phyloP scores from a whole-genome alignment of 2,113 vertebrate genomes.

The Megalops atlanticus region DNA sequence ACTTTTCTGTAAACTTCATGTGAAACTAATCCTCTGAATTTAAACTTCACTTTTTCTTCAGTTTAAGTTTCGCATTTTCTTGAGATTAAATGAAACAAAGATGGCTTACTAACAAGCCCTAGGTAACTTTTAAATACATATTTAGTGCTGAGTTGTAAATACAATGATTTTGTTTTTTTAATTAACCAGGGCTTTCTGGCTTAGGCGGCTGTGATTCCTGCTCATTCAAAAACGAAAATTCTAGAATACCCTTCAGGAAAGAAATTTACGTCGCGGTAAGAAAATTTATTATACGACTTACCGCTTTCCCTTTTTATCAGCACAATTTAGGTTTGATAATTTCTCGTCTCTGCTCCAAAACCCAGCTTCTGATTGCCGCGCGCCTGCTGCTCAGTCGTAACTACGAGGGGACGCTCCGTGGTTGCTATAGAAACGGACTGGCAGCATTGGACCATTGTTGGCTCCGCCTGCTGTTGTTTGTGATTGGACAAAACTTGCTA shows the following conservation, averaged over 20 bases:
- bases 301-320: neutral
- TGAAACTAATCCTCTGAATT: neutral
- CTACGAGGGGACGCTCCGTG: constrained; percentile 31
- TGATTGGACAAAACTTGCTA: constrained; percentile 24
- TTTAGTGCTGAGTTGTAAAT: neutral
- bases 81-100: neutral
- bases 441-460: constrained; percentile 20
- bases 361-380: neutral
- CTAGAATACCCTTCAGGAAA: neutral
- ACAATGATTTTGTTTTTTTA: neutral
- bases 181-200: neutral
- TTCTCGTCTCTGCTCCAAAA: neutral
- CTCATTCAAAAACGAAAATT: neutral
- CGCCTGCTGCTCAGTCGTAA: neutral
- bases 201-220: neutral
- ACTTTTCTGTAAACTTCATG: neutral
- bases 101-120: neutral
- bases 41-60: too few species aligned
- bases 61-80: neutral
- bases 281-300: neutral
- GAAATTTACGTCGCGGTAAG: neutral
- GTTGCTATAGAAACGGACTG: constrained; percentile 44
- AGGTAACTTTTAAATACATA: neutral
- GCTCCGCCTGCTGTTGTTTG: constrained; percentile 19
- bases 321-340: neutral